These are phyloP conservation scores for Diploscapter pachys DNA, from an alignment of 1,140 invertebrate species.

Conservation along the genomic window DNA sequence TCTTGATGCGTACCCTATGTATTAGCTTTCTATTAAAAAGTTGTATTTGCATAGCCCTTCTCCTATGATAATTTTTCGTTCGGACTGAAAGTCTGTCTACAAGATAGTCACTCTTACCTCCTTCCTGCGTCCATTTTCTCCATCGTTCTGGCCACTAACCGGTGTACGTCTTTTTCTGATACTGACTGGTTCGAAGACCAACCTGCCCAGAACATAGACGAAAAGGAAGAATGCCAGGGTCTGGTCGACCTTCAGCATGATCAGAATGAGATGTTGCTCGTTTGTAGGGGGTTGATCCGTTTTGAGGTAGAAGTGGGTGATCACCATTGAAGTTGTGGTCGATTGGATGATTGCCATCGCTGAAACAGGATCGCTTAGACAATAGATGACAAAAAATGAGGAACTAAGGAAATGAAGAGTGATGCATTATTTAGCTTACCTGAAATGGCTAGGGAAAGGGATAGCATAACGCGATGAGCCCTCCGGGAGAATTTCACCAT, in stretches of 20 bases:
- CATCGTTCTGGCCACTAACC: too few relatives aligned
- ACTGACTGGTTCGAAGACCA: constrained; percentile 19
- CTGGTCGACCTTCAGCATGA: constrained; percentile 14
- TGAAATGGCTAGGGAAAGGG: constrained; percentile 5
- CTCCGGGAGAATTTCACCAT: constrained; percentile 13
- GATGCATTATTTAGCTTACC: too few relatives aligned
- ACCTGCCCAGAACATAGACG: constrained; percentile 15
- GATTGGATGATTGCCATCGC: constrained; percentile 22
- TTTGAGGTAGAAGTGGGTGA: constrained; percentile 19
- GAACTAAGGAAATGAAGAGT: too few relatives aligned
- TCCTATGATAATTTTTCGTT: too few relatives aligned
- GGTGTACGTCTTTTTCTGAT: constrained; percentile 6
- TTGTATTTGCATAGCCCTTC: too few relatives aligned
- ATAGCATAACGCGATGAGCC: constrained; percentile 9
- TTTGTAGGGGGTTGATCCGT: constrained; percentile 10
- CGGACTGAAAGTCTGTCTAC: too few relatives aligned
- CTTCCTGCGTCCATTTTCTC: too few relatives aligned
- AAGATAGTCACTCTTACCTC: too few relatives aligned
- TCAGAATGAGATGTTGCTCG: constrained; percentile 6
- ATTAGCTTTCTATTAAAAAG: too few relatives aligned
- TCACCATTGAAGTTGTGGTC: constrained; percentile 17
- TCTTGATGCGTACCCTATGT: too few relatives aligned
- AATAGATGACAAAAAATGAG: too few relatives aligned
- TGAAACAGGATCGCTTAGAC: too few relatives aligned
- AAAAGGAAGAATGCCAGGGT: constrained; percentile 16